Evolutionary conservation across 2,113 vertebrate genomes (phyloP).

Genomic region (Arizona elegans): DNA sequence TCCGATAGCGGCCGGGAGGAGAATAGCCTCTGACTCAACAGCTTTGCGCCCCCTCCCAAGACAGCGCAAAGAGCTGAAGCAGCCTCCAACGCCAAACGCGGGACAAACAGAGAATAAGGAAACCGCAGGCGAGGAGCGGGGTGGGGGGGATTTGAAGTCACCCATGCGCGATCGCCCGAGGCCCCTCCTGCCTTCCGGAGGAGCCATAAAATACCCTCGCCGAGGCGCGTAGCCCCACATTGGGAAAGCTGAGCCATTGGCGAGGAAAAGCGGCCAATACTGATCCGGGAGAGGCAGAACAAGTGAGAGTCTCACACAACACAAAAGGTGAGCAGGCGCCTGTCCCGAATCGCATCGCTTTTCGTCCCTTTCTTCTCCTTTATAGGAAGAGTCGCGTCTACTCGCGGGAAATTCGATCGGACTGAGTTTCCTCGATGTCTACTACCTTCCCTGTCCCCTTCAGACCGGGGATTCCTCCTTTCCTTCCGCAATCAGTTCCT

Average conservation of each 20-base stretch:
- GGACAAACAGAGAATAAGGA: constrained; percentile 4
- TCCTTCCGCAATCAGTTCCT: background rate
- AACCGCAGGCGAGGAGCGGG: background rate
- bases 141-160: constrained; percentile 36
- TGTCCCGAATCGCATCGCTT: background rate
- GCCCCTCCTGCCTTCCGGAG: constrained; percentile 70
- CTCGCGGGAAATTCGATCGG: background rate
- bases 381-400: background rate
- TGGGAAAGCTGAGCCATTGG: constrained; percentile 20
- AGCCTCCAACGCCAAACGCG: constrained; percentile 5
- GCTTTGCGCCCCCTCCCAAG: background rate
- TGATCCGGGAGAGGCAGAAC: background rate
- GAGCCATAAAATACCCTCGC: constrained; percentile 65
- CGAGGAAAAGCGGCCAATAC: background rate
- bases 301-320: background rate
- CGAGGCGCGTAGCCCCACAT: constrained; percentile 42
- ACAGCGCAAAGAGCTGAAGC: background rate
- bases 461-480: background rate
- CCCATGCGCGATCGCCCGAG: constrained; percentile 61
- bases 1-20: background rate
- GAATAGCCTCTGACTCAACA: background rate
- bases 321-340: background rate
- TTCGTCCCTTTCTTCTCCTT: background rate
- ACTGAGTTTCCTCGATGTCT: background rate
- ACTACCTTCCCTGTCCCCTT: background rate